phyloP scores from a whole-genome alignment of 1,140 invertebrate species.

The Drosophila murphyi region DNA sequence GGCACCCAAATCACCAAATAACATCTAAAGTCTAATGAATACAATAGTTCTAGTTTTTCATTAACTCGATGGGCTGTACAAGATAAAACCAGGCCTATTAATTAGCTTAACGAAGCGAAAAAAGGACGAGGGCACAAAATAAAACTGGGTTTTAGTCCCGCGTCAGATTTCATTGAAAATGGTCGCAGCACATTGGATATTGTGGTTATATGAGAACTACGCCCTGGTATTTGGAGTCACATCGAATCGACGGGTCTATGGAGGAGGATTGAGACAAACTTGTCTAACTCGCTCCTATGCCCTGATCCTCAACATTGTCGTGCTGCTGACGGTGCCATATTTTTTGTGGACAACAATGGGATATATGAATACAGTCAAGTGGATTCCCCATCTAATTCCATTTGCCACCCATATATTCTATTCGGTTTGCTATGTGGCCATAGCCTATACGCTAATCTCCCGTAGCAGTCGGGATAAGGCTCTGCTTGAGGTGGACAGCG shows the following conservation, averaged over 20 bases:
- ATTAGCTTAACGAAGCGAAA: neutral
- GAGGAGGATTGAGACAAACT: constrained; percentile 13
- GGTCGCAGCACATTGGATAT: constrained; percentile 3
- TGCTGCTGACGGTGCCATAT: constrained; percentile 30
- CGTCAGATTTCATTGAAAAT: neutral
- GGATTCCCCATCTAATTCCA: too few relatives aligned
- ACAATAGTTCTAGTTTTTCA: too few relatives aligned
- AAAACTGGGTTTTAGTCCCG: constrained; percentile 14
- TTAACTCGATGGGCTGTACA: neutral
- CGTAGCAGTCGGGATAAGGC: constrained; percentile 42
- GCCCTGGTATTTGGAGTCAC: constrained; percentile 47
- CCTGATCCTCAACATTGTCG: constrained; percentile 14
- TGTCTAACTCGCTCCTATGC: constrained; percentile 27
- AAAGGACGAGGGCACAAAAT: neutral
- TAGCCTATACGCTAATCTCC: constrained; percentile 41
- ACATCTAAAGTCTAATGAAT: neutral
- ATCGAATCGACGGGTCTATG: constrained; percentile 5
- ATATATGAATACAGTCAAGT: neutral
- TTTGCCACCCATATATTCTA: constrained; percentile 12
- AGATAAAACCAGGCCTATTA: constrained; percentile 5
- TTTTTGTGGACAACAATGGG: neutral
- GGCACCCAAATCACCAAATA: neutral
- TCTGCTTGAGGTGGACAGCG: constrained; percentile 19
- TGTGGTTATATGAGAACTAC: constrained; percentile 26
- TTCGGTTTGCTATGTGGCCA: constrained; percentile 29